phyloP scores from a whole-genome alignment of 2,888 invertebrate species.

The Melitaea athalia region DNA sequence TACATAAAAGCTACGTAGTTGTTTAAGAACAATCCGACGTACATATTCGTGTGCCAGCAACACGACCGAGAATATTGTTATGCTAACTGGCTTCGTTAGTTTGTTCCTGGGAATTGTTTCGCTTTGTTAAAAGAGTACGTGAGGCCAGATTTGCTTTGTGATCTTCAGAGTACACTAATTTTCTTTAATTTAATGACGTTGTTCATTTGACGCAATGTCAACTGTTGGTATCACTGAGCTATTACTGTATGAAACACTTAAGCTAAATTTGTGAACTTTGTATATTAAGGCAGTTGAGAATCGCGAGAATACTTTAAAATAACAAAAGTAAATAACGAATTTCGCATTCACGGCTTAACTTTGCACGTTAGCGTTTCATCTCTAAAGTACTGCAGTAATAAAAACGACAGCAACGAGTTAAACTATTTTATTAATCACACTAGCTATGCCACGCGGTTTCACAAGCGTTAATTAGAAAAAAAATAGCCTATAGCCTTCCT shows the following conservation, averaged over 20 bases:
- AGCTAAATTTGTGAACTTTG: slow-evolving; percentile 1
- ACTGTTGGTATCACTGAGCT: background rate
- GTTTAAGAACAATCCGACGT: slow-evolving; percentile 70
- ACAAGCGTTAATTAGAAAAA: too few relatives aligned
- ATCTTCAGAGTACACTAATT: slow-evolving; percentile 63
- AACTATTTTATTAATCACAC: background rate
- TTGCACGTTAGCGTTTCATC: background rate
- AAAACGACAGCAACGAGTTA: background rate
- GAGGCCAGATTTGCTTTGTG: slow-evolving; percentile 62
- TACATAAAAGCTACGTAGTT: slow-evolving; percentile 74
- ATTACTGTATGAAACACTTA: background rate
- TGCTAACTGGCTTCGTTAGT: slow-evolving; percentile 80
- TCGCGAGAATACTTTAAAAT: background rate
- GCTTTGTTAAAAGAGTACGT: slow-evolving; percentile 69
- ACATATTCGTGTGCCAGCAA: slow-evolving; percentile 55
- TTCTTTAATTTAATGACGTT: slow-evolving; percentile 51
- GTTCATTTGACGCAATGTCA: slow-evolving; percentile 20
- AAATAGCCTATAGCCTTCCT: too few relatives aligned
- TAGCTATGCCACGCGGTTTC: too few relatives aligned
- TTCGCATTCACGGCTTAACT: background rate
- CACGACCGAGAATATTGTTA: slow-evolving; percentile 73
- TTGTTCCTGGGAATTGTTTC: slow-evolving; percentile 76
- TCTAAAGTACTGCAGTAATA: background rate
- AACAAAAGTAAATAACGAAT: background rate
- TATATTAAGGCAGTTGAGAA: background rate